Evolutionary conservation across 1,140 invertebrate species (phyloP), one percentile per base, ranked within the genome.

Genomic region (Philotrypesis tridentata): DNA sequence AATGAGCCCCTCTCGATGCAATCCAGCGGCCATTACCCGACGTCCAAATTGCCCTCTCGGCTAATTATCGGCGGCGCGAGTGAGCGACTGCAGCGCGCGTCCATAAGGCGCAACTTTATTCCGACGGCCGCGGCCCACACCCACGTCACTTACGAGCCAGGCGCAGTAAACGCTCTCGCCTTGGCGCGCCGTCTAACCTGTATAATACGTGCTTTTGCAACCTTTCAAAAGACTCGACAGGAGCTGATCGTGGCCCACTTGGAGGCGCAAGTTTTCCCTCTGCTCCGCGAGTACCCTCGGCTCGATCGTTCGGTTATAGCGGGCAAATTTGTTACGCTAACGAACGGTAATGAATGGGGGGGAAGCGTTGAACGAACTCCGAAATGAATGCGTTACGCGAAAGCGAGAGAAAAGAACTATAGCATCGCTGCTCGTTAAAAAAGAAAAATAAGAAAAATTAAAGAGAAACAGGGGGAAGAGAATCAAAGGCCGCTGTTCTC

Each of bases 21-120:
- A 27, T 29, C 9, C 9, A 65, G 61, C 11, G 11, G n/a, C 61
- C 61, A 65, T 65, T 65, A 65, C 2, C 25, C 61, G 23, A 31
- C 31, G 67, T 70, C 11, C 48, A 37, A 70, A 70, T 70, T 70
- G 37, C 67, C 31, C 67, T 70, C 67, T 70, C 67, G 31, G 29
- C 67, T 70, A 33, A 70, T 70, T 33, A 70, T 70, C 29, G 21
- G 14, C 21, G 48, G 48, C 21, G 48, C 48, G 48, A 55, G 48
- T 17, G 48, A 70, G 31, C 21, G 67, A 70, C 21, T 37, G 17
- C n/a, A n/a, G n/a, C n/a, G n/a, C n/a, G 33, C 31, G 29, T 70
- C 67, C 67, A 37, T 70, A 70, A 70, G 37, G 29, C 67, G 31
- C 33, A 70, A 37, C 27, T 70, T 27, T 65, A 29, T 65, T 33